Base-by-base conservation (phyloP, 2,888 invertebrate species). In the Conistra vaccinii region DNA sequence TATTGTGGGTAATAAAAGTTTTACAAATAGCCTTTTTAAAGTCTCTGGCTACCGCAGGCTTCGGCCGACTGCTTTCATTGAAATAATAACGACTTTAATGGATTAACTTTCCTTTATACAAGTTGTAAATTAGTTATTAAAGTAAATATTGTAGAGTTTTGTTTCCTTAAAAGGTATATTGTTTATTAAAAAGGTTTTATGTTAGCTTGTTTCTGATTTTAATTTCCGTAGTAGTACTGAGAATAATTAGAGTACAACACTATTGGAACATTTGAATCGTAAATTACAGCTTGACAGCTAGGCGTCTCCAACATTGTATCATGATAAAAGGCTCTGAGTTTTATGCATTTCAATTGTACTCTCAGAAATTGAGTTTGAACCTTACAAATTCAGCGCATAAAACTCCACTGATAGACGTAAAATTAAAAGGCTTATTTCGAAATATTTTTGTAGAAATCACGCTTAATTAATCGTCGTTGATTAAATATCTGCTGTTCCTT, bases 51-150 rank as follows among this genome's bases (percentile, higher is more conserved):
- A 55, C 26, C 57, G 7, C 32, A 74, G 55, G 20, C 72, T 62
- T 55, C 55, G 67, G 3, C 51, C 58, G 39, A 26, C 61, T 32
- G 58, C 39, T 62, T 76, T 61, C 63, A 78, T 69, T 78, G 69
- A 78, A 85, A 78, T 83, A 83, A 85, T 74, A 70, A 76, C 58
- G 35, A n/a, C 57, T 66, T 63, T 63, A 62, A 70, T 73, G 73
- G 60, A 60, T 70, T 63, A 75, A 84, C 66, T 78, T 75, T 79
- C 60, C 76, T 78, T 75, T 69, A 67, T 35, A 35, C 1, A 55
- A 85, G 35, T 81, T 69, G 62, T 66, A 76, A 74, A 73, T 81
- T 35, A 71, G 76, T 76, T 76, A 45, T 71, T 57, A 61, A 73
- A 76, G 32, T 42, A 39, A 65, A 53, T 74, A 69, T 32, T 26